Evolutionary conservation across 2,113 vertebrate genomes (phyloP).

Genomic region (Lagopus muta): DNA sequence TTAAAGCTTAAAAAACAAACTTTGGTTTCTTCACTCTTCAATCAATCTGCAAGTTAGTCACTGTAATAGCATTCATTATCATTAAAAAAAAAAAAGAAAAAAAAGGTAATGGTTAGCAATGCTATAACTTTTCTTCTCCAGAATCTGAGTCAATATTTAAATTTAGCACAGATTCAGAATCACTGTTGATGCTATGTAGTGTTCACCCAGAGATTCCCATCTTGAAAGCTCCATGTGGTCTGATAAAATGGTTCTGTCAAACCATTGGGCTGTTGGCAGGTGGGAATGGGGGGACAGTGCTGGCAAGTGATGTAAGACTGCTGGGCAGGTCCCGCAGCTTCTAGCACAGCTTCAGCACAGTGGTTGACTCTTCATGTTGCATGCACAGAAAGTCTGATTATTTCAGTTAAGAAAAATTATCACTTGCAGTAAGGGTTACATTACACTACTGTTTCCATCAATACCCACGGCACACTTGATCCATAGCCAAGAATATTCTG

Average conservation of each 20-base stretch:
- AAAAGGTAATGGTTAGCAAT: neutral
- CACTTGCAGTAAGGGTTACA: neutral
- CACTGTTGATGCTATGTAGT: neutral
- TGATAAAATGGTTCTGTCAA: neutral
- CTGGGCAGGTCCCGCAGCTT: neutral
- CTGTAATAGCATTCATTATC: neutral
- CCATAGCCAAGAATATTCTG: slow-evolving; percentile 78
- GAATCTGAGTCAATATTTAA: neutral
- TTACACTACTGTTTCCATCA: slow-evolving; percentile 37
- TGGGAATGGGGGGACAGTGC: neutral
- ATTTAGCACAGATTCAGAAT: slow-evolving; percentile 27
- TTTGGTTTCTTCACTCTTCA: slow-evolving; percentile 55
- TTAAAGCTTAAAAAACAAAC: slow-evolving; percentile 28
- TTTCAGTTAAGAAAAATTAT: neutral
- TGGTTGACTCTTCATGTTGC: neutral
- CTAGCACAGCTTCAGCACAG: neutral
- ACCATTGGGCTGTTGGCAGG: neutral
- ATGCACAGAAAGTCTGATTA: slow-evolving; percentile 12
- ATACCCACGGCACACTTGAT: slow-evolving; percentile 75
- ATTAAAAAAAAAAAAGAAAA: neutral
- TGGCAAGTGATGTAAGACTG: neutral
- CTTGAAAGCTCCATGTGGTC: neutral
- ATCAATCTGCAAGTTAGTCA: neutral
- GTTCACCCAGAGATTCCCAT: slow-evolving; percentile 8
- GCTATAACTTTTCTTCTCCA: neutral